Conservation (phyloP, 2,113 vertebrate species). For the Eubucco bourcierii region DNA sequence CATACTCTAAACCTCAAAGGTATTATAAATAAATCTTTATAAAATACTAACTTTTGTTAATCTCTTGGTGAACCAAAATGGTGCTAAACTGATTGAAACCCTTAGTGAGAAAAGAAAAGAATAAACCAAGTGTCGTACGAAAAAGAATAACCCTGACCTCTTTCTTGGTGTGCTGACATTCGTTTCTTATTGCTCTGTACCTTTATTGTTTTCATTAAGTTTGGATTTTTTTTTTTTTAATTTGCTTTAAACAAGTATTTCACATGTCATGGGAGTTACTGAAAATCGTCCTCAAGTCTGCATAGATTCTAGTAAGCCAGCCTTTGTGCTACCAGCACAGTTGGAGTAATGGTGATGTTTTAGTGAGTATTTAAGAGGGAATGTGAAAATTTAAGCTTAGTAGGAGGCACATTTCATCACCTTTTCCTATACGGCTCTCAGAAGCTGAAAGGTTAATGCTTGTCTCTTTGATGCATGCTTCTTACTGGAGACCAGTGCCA, state of each 20-base stretch:
- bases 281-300: slow-evolving; percentile 10
- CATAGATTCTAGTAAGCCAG: not conserved
- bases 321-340: not conserved
- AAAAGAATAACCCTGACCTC: not conserved
- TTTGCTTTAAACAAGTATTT: not conserved
- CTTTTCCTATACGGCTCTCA: not conserved
- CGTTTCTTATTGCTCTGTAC: not conserved
- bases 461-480: not conserved
- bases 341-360: not conserved
- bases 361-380: not conserved
- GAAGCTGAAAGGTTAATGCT: not conserved
- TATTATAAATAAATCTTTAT: slow-evolving; percentile 67
- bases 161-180: not conserved
- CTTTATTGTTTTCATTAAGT: not conserved
- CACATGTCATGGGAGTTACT: not conserved
- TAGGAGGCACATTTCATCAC: not conserved
- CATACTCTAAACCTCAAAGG: slow-evolving; percentile 51
- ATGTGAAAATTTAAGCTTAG: not conserved
- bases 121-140: not conserved
- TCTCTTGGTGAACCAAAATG: slow-evolving; percentile 20
- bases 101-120: slow-evolving; percentile 7
- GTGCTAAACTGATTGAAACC: slow-evolving; percentile 43
- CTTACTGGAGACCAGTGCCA: not conserved
- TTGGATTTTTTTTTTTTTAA: not conserved
- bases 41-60: slow-evolving; percentile 47